Evolutionary conservation across 2,888 invertebrate species (phyloP), one percentile per base, ranked within the genome.

Genomic region (Ephialtes manifestator): DNA sequence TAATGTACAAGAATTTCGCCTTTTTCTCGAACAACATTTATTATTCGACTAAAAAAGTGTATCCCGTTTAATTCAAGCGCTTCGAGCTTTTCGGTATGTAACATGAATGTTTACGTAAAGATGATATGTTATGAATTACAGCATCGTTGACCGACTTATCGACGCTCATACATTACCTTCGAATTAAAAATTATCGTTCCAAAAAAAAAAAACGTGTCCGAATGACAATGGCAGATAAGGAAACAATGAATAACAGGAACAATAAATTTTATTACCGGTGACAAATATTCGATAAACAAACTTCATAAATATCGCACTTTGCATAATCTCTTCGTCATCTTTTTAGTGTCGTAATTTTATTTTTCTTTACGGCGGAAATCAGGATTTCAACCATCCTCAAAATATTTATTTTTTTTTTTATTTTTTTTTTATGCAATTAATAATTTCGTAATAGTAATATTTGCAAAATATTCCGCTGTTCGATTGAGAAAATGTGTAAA

Each of bases 121-220:
- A 51, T 53, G 39, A 79, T 58, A 24, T 48, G 20, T 31, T 18
- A 48, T 43, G 46, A 65, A 63, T 70, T 58, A 31, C 63, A 43
- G 51, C 48, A n/a, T 39, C 35, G 15, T 11, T 39, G 63, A 24
- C 63, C 43, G 18, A 24, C 43, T 65, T 39, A 51, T 77, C 53
- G 13, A 1, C 43, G 55, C 53, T 53, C 39, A 15, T 46, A 72
- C 35, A 39, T 31, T 20, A 67, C 35, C 60, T 20, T 51, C 39
- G 48, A 60, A 74, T 24, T 15, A 35, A 58, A 81, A 81, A 53
- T 70, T 58, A 43, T 58, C 67, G 35, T 35, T 74, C 55, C n/a
- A 24, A 53, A 53, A 35, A 53, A 7, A 39, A 53, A 35, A 53
- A 7, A 39, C 13, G 24, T 63, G 3, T n/a, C 4, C n/a, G 15